Evolutionary conservation across 2,888 invertebrate species (phyloP).

Genomic region (Apotomis betuletana): DNA sequence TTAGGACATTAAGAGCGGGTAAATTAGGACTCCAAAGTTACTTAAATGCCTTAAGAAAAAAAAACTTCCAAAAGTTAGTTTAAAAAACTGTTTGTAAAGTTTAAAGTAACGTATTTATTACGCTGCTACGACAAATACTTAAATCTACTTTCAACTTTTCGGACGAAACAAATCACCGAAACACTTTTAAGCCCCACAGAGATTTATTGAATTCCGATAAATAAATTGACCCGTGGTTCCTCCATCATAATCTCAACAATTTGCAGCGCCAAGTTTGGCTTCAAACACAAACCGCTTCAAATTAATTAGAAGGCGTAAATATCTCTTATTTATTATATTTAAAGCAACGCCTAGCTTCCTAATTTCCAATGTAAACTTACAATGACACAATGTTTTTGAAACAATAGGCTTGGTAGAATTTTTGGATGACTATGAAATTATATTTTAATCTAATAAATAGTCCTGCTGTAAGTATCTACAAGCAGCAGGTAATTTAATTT

Average conservation of each 20-base stretch:
- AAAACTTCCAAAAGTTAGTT: too few relatives aligned
- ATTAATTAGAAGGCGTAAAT: slow-evolving; percentile 17
- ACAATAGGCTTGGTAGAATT: too few relatives aligned
- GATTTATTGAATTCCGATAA: slow-evolving; percentile 1
- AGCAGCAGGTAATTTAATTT: too few relatives aligned
- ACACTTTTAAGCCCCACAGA: background rate
- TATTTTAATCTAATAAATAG: too few relatives aligned
- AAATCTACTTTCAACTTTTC: background rate
- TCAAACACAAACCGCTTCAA: slow-evolving; percentile 31
- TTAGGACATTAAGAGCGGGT: too few relatives aligned
- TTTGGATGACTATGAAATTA: too few relatives aligned
- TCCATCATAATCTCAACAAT: slow-evolving; percentile 26
- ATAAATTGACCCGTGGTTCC: background rate
- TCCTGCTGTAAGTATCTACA: too few relatives aligned
- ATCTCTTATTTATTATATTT: slow-evolving; percentile 6
- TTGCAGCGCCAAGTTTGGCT: slow-evolving; percentile 16
- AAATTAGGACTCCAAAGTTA: too few relatives aligned
- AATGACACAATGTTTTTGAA: background rate
- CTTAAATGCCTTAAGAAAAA: too few relatives aligned
- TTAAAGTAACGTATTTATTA: background rate
- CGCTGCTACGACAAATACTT: background rate
- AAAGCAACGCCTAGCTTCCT: background rate
- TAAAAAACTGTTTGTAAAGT: too few relatives aligned
- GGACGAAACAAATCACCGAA: background rate
- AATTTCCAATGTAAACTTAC: background rate